Evolutionary conservation across 35 echinoderm and acorn worm species (phyloP).

Genomic region (Ophioderma brevispina): DNA sequence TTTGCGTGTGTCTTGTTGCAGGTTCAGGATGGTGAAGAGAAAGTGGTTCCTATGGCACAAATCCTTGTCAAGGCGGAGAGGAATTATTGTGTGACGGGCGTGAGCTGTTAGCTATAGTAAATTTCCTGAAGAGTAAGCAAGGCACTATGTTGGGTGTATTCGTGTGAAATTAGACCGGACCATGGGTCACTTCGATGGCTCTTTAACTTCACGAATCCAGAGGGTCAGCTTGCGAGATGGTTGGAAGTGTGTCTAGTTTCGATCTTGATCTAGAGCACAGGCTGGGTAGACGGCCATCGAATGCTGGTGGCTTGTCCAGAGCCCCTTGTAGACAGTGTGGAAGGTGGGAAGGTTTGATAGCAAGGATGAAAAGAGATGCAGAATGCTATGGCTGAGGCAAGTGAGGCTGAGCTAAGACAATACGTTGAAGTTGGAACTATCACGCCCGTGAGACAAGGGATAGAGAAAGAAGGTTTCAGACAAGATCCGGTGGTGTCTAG

Average conservation of each 20-base stretch:
- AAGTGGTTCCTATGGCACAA: slow-evolving; percentile 49
- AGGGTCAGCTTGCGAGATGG: slow-evolving; percentile 38
- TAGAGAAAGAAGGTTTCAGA: not conserved
- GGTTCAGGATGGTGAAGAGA: slow-evolving; percentile 60
- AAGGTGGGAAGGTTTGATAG: not conserved
- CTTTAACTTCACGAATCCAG: slow-evolving; percentile 29
- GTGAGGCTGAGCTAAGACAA: not conserved
- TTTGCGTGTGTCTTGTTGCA: slow-evolving; percentile 25
- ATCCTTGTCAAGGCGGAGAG: slow-evolving; percentile 17
- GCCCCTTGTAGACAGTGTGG: slow-evolving; percentile 11
- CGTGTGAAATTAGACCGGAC: not conserved
- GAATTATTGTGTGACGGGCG: slow-evolving; percentile 59
- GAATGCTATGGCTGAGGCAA: not conserved
- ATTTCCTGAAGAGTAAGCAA: slow-evolving; percentile 51
- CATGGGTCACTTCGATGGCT: slow-evolving; percentile 28
- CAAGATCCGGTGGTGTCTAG: too few relatives aligned
- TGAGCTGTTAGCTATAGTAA: slow-evolving; percentile 63
- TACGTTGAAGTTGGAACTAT: not conserved
- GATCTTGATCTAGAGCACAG: not conserved
- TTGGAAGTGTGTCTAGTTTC: not conserved
- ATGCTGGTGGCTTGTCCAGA: slow-evolving; percentile 11
- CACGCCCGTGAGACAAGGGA: not conserved
- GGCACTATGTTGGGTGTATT: not conserved
- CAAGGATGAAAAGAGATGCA: not conserved
- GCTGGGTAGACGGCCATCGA: not conserved